These are phyloP conservation scores for Siderastrea radians DNA, from an alignment of 92 coral and sea anemone genomes.

Conservation along the genomic window DNA sequence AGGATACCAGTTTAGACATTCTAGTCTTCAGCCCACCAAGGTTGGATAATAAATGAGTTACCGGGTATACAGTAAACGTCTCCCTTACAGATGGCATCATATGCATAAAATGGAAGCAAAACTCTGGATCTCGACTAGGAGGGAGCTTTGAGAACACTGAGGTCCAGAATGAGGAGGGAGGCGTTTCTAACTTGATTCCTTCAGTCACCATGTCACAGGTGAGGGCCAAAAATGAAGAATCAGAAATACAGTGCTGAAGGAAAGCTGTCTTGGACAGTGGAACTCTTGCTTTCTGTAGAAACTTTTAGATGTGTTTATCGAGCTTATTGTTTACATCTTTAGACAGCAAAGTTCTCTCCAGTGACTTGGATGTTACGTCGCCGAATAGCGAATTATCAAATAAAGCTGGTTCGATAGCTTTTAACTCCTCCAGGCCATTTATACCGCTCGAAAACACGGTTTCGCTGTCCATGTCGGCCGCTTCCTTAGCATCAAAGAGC, in stretches of 20 bases:
- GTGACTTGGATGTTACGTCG: conserved; percentile 78
- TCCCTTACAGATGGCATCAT: conserved; percentile 81
- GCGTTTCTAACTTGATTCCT: conserved; percentile 59
- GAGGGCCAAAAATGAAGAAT: conserved; percentile 71
- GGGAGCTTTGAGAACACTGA: too few relatives aligned
- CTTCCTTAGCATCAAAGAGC: conserved; percentile 92
- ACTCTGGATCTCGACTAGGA: conserved; percentile 60
- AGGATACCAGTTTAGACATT: conserved; percentile 75
- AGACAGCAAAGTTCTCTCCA: conserved; percentile 86
- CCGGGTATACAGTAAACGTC: conserved; percentile 36
- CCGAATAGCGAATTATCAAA: conserved; percentile 84
- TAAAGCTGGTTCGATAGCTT: conserved; percentile 79
- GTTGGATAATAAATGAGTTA: conserved; percentile 74
- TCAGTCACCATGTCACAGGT: conserved; percentile 85
- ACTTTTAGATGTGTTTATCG: conserved; percentile 77
- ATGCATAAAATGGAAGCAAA: conserved; percentile 90
- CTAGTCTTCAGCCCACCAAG: conserved; percentile 83
- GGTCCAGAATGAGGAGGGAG: conserved; percentile 32
- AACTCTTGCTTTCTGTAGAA: conserved; percentile 83
- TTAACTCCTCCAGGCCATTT: conserved; percentile 94
- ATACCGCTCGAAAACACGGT: conserved; percentile 91
- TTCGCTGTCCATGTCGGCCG: conserved; percentile 96
- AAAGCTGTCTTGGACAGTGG: conserved; percentile 91
- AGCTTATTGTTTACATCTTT: conserved; percentile 87
- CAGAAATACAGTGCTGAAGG: conserved; percentile 86